These are phyloP conservation scores for Dicranocentrus wangi DNA, from an alignment of 2,888 invertebrate genomes.

Conservation along the genomic window DNA sequence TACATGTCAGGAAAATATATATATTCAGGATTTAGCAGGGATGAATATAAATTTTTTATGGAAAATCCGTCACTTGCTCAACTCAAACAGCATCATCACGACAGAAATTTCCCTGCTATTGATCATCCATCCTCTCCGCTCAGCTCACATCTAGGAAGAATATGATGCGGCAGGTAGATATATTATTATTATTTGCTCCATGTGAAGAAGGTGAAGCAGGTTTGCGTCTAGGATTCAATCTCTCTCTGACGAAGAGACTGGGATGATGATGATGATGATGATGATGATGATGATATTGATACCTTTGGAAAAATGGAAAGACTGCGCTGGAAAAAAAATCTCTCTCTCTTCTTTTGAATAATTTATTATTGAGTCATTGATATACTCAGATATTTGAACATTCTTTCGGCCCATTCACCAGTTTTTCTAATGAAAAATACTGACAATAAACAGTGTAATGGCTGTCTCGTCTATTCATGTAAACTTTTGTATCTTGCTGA, in stretches of 20 bases:
- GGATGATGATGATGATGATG: conserved; percentile 30
- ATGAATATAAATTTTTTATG: conserved; percentile 27
- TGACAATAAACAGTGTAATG: conserved; percentile 23
- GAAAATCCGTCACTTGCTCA: conserved; percentile 46
- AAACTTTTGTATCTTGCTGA: conserved; percentile 41
- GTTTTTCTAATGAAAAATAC: conserved; percentile 47
- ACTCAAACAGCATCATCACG: conserved; percentile 50
- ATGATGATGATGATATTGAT: conserved; percentile 40
- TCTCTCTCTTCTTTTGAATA: conserved; percentile 55
- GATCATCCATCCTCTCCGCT: no score
- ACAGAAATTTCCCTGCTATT: no score
- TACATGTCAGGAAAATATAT: conserved; percentile 37
- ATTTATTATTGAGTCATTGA: conserved; percentile 63
- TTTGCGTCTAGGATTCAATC: conserved; percentile 13
- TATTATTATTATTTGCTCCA: background rate
- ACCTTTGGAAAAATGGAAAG: conserved; percentile 28
- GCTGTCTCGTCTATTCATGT: conserved; percentile 48
- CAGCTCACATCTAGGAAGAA: no score
- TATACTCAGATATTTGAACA: conserved; percentile 55
- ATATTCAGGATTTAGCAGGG: conserved; percentile 13
- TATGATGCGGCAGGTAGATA: no score
- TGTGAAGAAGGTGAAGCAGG: conserved; percentile 44
- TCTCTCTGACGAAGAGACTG: background rate
- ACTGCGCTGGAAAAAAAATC: conserved; percentile 26
- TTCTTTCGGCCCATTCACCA: conserved; percentile 37